phyloP scores from a whole-genome alignment of 92 coral and sea anemone species.

The Paragorgia papillata region DNA sequence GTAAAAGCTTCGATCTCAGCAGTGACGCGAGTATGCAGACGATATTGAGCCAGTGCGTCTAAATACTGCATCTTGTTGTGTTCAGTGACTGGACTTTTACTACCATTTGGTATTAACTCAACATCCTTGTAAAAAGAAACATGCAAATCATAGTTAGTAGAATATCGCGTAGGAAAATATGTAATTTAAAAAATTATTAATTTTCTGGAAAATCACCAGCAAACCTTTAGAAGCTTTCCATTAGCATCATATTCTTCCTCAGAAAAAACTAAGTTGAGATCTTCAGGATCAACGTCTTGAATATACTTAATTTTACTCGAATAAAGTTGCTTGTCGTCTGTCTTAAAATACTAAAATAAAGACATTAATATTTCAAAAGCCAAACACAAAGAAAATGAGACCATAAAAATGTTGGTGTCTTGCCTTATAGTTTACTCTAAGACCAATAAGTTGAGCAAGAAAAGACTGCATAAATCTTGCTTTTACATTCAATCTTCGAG shows the following conservation, averaged over 20 bases:
- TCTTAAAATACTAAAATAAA: slow-evolving; percentile 77
- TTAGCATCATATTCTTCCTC: slow-evolving; percentile 75
- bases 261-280: slow-evolving; percentile 74
- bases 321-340: slow-evolving; percentile 89
- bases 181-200: too few species aligned
- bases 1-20: slow-evolving; percentile 81
- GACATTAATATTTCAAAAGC: background rate
- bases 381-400: too few species aligned
- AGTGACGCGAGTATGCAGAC: slow-evolving; percentile 66
- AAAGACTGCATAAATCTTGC: slow-evolving; percentile 92
- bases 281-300: slow-evolving; percentile 89
- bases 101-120: slow-evolving; percentile 87
- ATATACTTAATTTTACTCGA: slow-evolving; percentile 89
- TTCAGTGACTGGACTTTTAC: slow-evolving; percentile 79
- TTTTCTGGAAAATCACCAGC: too few species aligned
- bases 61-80: slow-evolving; percentile 81
- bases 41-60: slow-evolving; percentile 78
- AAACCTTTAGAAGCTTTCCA: slow-evolving; percentile 73
- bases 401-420: too few species aligned
- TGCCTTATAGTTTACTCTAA: slow-evolving; percentile 88
- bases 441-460: slow-evolving; percentile 91
- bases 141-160: background rate
- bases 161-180: too few species aligned
- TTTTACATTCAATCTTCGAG: slow-evolving; percentile 82
- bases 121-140: slow-evolving; percentile 53